These are phyloP conservation scores for Henricia sp. DNA, from an alignment of 53 echinoderm and acorn worm genomes.

Conservation along the genomic window DNA sequence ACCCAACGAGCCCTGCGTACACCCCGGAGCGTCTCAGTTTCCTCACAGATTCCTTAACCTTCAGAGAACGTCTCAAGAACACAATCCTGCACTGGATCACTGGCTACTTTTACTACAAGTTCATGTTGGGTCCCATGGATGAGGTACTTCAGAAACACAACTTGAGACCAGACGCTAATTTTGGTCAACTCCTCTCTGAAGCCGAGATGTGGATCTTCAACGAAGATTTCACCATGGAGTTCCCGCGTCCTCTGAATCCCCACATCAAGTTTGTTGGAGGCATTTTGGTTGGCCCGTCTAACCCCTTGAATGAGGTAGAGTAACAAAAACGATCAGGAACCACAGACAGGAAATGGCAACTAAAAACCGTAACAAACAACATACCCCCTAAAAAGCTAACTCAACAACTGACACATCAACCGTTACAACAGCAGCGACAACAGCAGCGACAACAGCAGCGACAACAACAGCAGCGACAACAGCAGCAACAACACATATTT, in stretches of 20 bases:
- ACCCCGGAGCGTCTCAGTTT: constrained; percentile 20
- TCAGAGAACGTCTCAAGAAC: constrained; percentile 32
- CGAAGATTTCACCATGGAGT: constrained; percentile 13
- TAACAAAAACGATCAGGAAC: too few relatives aligned
- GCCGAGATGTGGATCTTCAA: constrained; percentile 24
- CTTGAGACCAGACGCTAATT: constrained; percentile 20
- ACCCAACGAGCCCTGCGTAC: constrained; percentile 45
- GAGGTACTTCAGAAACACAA: not conserved
- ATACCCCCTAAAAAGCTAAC: too few relatives aligned
- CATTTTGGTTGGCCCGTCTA: not conserved
- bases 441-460: too few relatives aligned
- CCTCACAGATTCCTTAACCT: constrained; percentile 33
- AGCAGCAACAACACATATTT: too few relatives aligned
- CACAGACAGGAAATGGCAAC: too few relatives aligned
- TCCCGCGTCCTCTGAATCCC: constrained; percentile 32
- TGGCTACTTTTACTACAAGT: constrained; percentile 22
- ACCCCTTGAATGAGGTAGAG: constrained; percentile 12
- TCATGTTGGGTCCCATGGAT: constrained; percentile 1
- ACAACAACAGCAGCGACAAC: too few relatives aligned
- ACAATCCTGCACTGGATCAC: constrained; percentile 17
- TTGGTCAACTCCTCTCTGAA: constrained; percentile 20
- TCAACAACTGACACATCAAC: too few relatives aligned
- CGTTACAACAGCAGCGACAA: too few relatives aligned
- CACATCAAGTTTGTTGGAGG: constrained; percentile 34
- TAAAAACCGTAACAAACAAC: too few relatives aligned